phyloP scores from a whole-genome alignment of 2,888 invertebrate genomes.

The Onthophagus sagittarius region DNA sequence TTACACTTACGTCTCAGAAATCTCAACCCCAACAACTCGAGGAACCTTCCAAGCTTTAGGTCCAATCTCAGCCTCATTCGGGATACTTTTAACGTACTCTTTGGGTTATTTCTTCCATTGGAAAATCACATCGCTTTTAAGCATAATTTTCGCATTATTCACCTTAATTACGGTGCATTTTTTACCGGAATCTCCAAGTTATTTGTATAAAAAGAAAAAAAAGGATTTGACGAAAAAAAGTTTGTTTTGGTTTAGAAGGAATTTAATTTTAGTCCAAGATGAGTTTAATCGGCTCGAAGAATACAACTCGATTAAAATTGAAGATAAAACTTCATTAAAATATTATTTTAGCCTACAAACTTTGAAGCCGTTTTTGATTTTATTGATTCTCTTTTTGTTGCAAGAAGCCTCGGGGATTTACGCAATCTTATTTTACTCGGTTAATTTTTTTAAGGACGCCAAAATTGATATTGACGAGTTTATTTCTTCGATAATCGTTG shows the following conservation, averaged over 20 bases:
- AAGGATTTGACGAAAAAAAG: constrained; percentile 59
- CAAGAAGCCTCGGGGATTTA: constrained; percentile 74
- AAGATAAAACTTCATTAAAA: constrained; percentile 31
- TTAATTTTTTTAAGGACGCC: constrained; percentile 65
- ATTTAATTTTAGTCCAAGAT: constrained; percentile 58
- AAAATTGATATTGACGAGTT: constrained; percentile 62
- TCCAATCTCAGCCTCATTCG: constrained; percentile 67
- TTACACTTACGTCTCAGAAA: constrained; percentile 67
- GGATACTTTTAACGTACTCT: constrained; percentile 66
- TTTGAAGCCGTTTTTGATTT: constrained; percentile 63
- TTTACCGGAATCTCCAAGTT: constrained; percentile 67
- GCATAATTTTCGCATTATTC: constrained; percentile 56
- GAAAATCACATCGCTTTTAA: constrained; percentile 62
- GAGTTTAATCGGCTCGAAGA: constrained; percentile 61
- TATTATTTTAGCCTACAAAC: constrained; percentile 53
- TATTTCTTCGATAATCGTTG: constrained; percentile 66
- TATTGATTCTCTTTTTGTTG: constrained; percentile 63
- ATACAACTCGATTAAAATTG: constrained; percentile 37
- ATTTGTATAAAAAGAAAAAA: constrained; percentile 58
- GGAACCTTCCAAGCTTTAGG: constrained; percentile 67
- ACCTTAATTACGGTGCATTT: constrained; percentile 59
- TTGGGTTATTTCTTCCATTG: constrained; percentile 65
- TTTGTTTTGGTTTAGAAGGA: constrained; percentile 63
- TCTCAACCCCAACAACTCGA: constrained; percentile 63
- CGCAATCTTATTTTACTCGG: constrained; percentile 68